phyloP scores from a whole-genome alignment of 1,140 invertebrate species.

The Anastrepha ludens region DNA sequence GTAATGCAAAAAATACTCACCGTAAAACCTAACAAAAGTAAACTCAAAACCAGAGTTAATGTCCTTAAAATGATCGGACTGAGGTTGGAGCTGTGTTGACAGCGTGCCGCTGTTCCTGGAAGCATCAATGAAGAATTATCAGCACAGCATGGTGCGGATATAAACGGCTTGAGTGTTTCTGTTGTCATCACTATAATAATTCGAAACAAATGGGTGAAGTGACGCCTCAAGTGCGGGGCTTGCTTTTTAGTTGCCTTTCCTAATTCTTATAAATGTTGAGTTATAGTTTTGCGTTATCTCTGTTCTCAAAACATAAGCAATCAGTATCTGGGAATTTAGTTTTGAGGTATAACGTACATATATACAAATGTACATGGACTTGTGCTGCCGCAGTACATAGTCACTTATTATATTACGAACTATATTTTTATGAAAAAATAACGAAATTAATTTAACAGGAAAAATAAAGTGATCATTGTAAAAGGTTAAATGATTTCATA shows the following conservation, averaged over 20 bases:
- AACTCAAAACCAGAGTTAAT: slow-evolving; percentile 60
- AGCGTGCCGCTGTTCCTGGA: slow-evolving; percentile 57
- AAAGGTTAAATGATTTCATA: no score
- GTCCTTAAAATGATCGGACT: slow-evolving; percentile 62
- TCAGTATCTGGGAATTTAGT: no score
- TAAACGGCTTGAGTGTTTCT: slow-evolving; percentile 73
- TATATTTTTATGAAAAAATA: no score
- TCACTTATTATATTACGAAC: no score
- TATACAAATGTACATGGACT: neutral
- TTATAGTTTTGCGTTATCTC: neutral
- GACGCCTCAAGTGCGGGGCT: neutral
- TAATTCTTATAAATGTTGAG: no score
- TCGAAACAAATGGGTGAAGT: neutral
- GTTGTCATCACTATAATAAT: slow-evolving; percentile 68
- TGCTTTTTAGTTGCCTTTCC: no score
- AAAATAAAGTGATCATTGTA: no score
- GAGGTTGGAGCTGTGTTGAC: slow-evolving; percentile 61
- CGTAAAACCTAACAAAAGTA: slow-evolving; percentile 64
- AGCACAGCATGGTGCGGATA: slow-evolving; percentile 64
- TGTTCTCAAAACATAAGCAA: no score
- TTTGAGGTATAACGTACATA: neutral
- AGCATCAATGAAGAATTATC: slow-evolving; percentile 65
- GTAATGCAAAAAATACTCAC: slow-evolving; percentile 59
- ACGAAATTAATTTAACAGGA: no score
- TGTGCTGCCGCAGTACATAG: no score